A percentile compares a stretch with the other conserved stretches of the same genome.
Evolutionary conservation across 2,888 invertebrate genomes (phyloP).

Genomic region (Plusia festucae): DNA sequence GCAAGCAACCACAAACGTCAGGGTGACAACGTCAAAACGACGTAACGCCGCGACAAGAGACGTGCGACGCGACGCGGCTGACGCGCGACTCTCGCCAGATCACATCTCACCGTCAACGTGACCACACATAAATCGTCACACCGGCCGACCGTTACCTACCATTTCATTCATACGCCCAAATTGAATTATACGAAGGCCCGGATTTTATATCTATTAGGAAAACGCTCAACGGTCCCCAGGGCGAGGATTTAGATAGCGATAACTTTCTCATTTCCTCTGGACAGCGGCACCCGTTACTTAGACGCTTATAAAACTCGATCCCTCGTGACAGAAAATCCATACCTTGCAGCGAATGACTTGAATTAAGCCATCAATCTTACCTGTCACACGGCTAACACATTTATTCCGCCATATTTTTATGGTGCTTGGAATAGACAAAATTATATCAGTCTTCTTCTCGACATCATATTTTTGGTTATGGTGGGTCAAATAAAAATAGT

Average conservation of each 20-base stretch:
- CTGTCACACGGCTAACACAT: conserved; percentile 72
- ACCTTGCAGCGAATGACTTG: conserved; percentile 64
- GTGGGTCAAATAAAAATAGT: conserved; percentile 30
- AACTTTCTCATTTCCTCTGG: conserved; percentile 87
- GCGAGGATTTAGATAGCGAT: conserved; percentile 86
- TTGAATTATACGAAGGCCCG: conserved; percentile 84
- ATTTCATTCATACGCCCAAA: conserved; percentile 75
- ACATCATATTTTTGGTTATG: conserved; percentile 46
- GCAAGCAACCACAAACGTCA: conserved; percentile 59
- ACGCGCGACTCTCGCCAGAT: conserved; percentile 50
- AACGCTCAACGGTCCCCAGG: conserved; percentile 80
- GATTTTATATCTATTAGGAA: conserved; percentile 87
- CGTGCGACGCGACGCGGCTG: conserved; percentile 10
- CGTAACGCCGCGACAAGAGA: conserved; percentile 34
- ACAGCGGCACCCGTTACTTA: conserved; percentile 73
- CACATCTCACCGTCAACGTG: conserved; percentile 64
- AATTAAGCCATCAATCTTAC: conserved; percentile 79
- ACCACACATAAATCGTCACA: conserved; percentile 76
- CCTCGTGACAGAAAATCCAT: conserved; percentile 69
- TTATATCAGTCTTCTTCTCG: conserved; percentile 55
- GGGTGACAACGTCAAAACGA: conserved; percentile 35
- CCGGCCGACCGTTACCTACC: conserved; percentile 62
- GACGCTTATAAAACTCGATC: conserved; percentile 73
- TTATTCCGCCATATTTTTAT: conserved; percentile 70
- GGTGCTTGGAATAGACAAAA: conserved; percentile 58